phyloP scores from a whole-genome alignment of 2,797 vertebrate species.

The Rhinogobio ventralis region DNA sequence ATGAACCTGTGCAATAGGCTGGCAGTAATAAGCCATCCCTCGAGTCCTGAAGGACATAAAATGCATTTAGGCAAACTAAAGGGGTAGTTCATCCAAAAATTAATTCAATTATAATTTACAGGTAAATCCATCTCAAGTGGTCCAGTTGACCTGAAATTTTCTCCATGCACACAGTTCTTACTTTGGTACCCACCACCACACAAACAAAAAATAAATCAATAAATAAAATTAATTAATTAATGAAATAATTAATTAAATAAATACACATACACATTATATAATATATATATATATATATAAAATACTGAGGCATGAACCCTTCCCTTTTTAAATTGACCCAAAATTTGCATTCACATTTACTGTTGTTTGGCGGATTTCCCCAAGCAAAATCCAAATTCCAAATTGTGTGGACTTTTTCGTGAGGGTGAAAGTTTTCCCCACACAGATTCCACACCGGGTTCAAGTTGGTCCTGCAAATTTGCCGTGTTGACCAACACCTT shows the following conservation, averaged over 20 bases:
- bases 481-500: not conserved
- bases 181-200: not conserved
- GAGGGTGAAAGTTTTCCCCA: not conserved
- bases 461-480: too few species aligned
- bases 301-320: not conserved
- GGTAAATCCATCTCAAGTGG: not conserved
- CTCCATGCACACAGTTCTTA: not conserved
- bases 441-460: not conserved
- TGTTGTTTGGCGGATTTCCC: not conserved
- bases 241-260: too few species aligned
- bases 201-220: too few species aligned
- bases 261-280: too few species aligned
- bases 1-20: slow-evolving; percentile 6
- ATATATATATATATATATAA: too few species aligned
- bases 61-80: slow-evolving; percentile 7
- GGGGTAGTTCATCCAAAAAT: not conserved
- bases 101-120: not conserved
- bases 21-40: not conserved
- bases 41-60: not conserved
- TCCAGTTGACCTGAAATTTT: not conserved
- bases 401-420: not conserved
- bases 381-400: not conserved
- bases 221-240: too few species aligned
- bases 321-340: not conserved
- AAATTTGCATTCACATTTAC: not conserved